Evolutionary conservation across 2,888 invertebrate species (phyloP), one percentile per base, ranked within the genome.

Genomic region (Sphaerophoria rueppellii): DNA sequence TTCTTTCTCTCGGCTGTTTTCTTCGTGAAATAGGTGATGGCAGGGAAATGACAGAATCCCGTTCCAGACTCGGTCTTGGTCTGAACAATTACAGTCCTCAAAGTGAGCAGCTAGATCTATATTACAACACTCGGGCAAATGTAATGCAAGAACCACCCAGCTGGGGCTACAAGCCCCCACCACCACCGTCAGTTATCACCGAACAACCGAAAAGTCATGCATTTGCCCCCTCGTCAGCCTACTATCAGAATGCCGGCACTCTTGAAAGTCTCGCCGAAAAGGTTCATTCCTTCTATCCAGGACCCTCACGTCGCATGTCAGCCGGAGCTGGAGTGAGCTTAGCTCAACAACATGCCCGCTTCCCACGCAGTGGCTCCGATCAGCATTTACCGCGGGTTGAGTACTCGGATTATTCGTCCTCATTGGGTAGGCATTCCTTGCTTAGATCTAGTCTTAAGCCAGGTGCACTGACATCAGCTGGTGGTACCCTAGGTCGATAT

Each of bases 181-280:
- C 90, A 87, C 97, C 97, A 6, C 96, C 96, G 12, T 97, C 97
- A 7, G 97, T 97, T 14, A 97, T 98, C 87, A 98, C 97, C 14
- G 97, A 97, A 90, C 97, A 98, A 91, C 97, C 98, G 0, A 96
- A 97, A 90, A 94, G 96, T 16, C 96, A 96, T 87, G 95, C 97
- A 89, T 97, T 97, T 91, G 96, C 96, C 86, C 92, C 92, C 12
- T 92, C 92, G 70, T 91, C 92, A 86, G 96, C 97, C 6, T 98
- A 97, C 91, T 97, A 97, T 90, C 94, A 97, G 86, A 97, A 97
- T 90, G 92, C 92, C 0, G 92, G 92, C 65, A 98, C 98, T 0
- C 92, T 98, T 87, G 98, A 98, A 91, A 97, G 97, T 89, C 93
- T 98, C 72, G 97, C 98, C 5, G 98, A 98, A 91, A 97, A 97